Percentiles rank a stretch among this genome's conserved stretches.
These are phyloP conservation scores for Plagodis pulveraria DNA, from an alignment of 2,888 invertebrate species.

Conservation along the genomic window DNA sequence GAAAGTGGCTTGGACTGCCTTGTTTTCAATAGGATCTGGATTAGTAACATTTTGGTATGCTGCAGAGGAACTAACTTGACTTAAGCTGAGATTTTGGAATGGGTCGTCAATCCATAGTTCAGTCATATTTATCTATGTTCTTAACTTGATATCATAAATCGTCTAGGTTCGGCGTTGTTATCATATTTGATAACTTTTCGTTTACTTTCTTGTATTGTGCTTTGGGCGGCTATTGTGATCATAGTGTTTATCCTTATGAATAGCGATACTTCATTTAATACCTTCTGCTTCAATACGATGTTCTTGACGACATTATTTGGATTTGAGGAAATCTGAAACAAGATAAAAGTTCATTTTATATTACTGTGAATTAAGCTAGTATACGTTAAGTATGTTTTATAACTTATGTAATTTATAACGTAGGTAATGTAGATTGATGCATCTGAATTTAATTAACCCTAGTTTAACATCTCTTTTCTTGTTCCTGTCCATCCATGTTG, in stretches of 20 bases:
- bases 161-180: constrained; percentile 54
- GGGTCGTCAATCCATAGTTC: constrained; percentile 64
- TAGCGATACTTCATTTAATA: constrained; percentile 1
- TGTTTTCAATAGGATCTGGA: constrained; percentile 86
- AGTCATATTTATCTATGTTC: constrained; percentile 63
- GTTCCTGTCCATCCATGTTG: no score
- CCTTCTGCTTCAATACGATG: neutral
- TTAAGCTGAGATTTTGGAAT: constrained; percentile 53
- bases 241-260: constrained; percentile 47
- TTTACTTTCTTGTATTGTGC: constrained; percentile 39
- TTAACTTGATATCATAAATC: constrained; percentile 75
- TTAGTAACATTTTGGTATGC: constrained; percentile 51
- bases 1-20: constrained; percentile 89
- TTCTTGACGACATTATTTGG: constrained; percentile 5
- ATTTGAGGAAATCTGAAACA: constrained; percentile 20
- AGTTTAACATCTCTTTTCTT: no score
- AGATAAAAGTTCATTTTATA: neutral
- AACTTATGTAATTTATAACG: no score
- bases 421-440: no score
- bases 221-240: constrained; percentile 44
- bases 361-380: no score
- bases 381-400: no score
- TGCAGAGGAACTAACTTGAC: constrained; percentile 36
- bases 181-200: constrained; percentile 53
- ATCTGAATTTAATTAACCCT: no score